Evolutionary conservation across 2,113 vertebrate genomes (phyloP), one percentile per base, ranked within the genome.

Genomic region (Xyliphius kryptos): DNA sequence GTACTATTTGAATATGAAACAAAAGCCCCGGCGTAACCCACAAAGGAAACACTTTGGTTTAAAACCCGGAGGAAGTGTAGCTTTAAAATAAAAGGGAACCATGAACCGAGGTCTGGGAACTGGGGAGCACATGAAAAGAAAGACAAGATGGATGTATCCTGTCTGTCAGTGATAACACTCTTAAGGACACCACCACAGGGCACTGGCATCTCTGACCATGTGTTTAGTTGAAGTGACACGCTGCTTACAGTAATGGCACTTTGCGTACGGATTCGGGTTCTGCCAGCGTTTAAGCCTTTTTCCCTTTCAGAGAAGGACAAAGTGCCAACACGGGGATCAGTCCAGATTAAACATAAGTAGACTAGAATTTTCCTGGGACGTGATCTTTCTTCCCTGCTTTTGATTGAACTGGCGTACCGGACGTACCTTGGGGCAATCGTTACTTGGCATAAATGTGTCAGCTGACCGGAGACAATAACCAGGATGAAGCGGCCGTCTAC

Each of bases 221-320:
- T 62, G 61, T 73, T 73, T 71, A 47, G 50, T 38, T 56, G 11
- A 61, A 20, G 26, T 70, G 76, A 73, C 68, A 72, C 50, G 12
- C 16, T 74, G 63, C 67, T 74, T 76, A 76, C 21, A 74, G 46
- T 59, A 72, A 47, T 38, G 50, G 43, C 69, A 76, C 66, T 74
- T 65, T 62, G 66, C 16, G 38, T 49, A 63, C 40, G 3, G 54
- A 37, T 57, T n/a, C n/a, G n/a, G n/a, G n/a, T n/a, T n/a, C n/a
- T n/a, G n/a, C n/a, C n/a, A n/a, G 51, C 51, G 16, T 36, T 47
- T 8, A 26, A 48, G 47, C 13, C 52, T 59, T n/a, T n/a, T n/a
- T n/a, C n/a, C n/a, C n/a, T n/a, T n/a, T n/a, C n/a, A n/a, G n/a
- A n/a, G n/a, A n/a, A n/a, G n/a, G n/a, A n/a, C n/a, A n/a, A 36